Percentiles rank a stretch among this genome's conserved stretches.
Evolutionary conservation across 2,888 invertebrate species (phyloP).

Genomic region (Cybosia mesomella): DNA sequence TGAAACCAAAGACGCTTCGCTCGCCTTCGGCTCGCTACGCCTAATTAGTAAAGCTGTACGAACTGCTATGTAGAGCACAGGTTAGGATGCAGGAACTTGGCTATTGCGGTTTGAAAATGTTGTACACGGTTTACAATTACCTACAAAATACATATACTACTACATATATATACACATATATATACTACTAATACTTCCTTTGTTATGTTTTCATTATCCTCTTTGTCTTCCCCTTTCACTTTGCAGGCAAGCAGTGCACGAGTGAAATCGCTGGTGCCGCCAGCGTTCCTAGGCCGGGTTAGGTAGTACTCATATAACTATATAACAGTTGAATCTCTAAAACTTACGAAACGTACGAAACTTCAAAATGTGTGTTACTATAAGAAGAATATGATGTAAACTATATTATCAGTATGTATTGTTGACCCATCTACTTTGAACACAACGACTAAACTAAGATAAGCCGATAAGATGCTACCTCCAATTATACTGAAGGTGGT

Average conservation of each 20-base stretch:
- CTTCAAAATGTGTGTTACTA: no score
- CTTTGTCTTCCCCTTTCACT: not conserved
- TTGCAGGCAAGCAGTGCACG: not conserved
- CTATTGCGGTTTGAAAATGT: not conserved
- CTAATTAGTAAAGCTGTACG: not conserved
- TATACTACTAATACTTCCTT: no score
- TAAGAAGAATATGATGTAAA: no score
- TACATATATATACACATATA: no score
- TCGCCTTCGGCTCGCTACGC: no score
- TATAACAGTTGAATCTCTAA: no score
- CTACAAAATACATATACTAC: not conserved
- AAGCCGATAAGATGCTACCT: not conserved
- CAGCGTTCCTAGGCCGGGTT: not conserved
- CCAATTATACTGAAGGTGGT: not conserved
- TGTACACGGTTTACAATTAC: not conserved
- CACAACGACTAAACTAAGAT: no score
- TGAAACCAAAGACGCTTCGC: no score
- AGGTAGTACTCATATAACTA: no score
- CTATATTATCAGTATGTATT: no score
- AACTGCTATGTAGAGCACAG: not conserved
- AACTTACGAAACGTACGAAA: no score
- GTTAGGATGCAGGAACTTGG: not conserved
- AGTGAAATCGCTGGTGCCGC: not conserved
- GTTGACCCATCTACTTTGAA: no score
- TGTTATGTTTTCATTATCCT: not conserved